Conservation (phyloP, 2,113 vertebrate genomes). For the Ivindomyrus marchei region DNA sequence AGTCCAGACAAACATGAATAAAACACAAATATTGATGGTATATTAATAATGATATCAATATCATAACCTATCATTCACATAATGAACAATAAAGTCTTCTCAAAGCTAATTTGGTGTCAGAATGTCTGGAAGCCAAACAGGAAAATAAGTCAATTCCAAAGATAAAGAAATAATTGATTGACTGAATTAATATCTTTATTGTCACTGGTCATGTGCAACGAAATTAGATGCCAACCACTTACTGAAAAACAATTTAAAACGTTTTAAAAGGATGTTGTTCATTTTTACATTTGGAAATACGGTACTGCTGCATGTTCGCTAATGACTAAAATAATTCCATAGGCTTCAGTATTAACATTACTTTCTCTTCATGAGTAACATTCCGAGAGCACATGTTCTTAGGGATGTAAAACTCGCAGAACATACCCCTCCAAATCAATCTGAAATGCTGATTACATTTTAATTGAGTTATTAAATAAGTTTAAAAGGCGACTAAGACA, state of each 20-base stretch:
- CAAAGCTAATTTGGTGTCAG: background rate
- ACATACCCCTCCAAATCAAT: background rate
- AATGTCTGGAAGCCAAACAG: background rate
- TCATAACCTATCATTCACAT: background rate
- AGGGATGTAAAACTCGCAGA: background rate
- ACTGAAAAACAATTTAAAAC: background rate
- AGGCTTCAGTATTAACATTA: background rate
- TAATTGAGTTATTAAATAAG: background rate
- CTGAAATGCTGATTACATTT: background rate
- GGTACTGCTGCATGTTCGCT: background rate
- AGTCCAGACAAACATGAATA: background rate
- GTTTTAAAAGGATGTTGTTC: background rate
- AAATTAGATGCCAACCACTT: too few species aligned
- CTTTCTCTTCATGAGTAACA: background rate
- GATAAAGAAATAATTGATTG: background rate
- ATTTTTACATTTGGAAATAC: background rate
- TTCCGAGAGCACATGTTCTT: background rate
- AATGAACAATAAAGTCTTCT: background rate
- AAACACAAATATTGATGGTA: background rate
- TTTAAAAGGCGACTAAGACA: background rate
- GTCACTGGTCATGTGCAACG: too few species aligned
- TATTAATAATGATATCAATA: background rate
- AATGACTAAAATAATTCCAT: background rate
- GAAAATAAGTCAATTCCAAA: background rate
- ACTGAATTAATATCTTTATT: too few species aligned